Conservation (phyloP, 1,140 invertebrate species). For the Aphis craccivora region DNA sequence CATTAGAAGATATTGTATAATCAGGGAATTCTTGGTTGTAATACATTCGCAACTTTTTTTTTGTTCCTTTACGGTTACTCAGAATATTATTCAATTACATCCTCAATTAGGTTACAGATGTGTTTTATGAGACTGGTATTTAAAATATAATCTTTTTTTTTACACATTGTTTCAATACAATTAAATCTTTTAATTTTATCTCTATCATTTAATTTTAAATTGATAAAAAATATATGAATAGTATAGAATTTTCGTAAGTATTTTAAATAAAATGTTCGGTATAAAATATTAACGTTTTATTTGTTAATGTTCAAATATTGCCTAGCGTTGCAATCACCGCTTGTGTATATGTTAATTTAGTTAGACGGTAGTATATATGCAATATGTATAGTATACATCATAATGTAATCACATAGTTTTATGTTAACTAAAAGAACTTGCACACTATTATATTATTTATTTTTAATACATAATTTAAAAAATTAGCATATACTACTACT, state of each 20-base stretch:
- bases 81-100: neutral
- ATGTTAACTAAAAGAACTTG: neutral
- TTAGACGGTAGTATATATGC: neutral
- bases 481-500: neutral
- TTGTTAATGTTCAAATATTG: neutral
- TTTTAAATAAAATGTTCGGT: neutral
- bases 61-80: neutral
- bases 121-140: neutral
- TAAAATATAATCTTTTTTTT: slow-evolving; percentile 15
- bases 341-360: neutral
- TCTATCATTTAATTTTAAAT: neutral
- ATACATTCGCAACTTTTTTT: neutral
- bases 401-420: neutral
- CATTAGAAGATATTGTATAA: neutral
- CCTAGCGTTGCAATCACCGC: neutral
- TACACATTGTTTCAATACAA: neutral
- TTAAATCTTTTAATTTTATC: neutral
- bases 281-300: neutral
- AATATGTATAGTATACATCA: neutral
- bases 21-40: neutral
- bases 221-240: neutral
- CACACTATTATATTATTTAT: neutral
- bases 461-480: neutral
- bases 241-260: neutral
- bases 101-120: neutral